Evolutionary conservation across 2,113 vertebrate genomes (phyloP).

Genomic region (Gopherus evgoodei): DNA sequence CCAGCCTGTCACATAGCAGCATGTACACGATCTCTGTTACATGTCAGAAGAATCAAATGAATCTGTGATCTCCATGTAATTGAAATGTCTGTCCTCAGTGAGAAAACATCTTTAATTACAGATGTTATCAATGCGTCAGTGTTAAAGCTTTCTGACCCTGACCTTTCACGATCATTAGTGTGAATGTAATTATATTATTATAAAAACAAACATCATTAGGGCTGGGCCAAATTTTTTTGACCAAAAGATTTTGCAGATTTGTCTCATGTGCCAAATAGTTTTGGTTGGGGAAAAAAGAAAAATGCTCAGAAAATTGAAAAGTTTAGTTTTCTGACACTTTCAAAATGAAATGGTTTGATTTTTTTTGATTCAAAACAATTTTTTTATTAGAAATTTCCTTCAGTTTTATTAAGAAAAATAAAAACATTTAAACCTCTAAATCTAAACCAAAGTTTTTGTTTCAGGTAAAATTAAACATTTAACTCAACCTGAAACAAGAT

Average conservation of each 20-base stretch:
- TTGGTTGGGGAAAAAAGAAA: background rate
- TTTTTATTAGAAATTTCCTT: background rate
- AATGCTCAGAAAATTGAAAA: background rate
- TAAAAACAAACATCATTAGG: background rate
- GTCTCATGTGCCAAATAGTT: background rate
- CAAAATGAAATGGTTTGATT: background rate
- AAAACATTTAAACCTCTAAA: background rate
- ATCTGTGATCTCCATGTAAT: constrained; percentile 26
- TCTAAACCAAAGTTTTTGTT: background rate
- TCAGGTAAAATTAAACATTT: background rate
- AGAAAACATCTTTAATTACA: constrained; percentile 46
- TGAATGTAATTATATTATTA: background rate
- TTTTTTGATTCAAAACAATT: background rate
- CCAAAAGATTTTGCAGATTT: background rate
- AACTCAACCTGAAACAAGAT: background rate
- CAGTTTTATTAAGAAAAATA: background rate
- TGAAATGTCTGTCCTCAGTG: background rate
- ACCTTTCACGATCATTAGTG: constrained; percentile 4
- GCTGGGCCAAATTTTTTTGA: background rate
- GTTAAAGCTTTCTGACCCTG: background rate
- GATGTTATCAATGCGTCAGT: constrained; percentile 26
- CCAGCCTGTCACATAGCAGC: background rate
- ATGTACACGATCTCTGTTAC: background rate
- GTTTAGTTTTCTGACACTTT: background rate
- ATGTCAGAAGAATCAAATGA: constrained; percentile 3